Evolutionary conservation across 2,113 vertebrate genomes (phyloP).

Genomic region (Genyomyrus donnyi): DNA sequence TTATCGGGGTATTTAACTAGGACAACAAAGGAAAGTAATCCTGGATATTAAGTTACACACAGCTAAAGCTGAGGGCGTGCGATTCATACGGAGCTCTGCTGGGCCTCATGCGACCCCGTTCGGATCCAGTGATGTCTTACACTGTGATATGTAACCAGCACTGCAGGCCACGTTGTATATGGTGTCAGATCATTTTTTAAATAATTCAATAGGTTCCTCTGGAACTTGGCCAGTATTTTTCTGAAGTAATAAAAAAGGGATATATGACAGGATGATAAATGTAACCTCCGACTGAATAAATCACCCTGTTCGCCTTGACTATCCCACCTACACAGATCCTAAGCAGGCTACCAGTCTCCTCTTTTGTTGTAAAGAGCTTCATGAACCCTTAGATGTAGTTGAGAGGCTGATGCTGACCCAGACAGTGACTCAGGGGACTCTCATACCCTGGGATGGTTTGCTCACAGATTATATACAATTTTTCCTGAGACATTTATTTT

Average conservation of each 20-base stretch:
- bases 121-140: background rate
- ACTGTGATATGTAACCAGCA: background rate
- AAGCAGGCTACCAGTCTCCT: background rate
- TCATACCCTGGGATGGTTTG: background rate
- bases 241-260: background rate
- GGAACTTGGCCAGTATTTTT: background rate
- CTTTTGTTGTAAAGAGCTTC: background rate
- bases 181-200: background rate
- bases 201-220: background rate
- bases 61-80: background rate
- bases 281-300: background rate
- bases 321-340: background rate
- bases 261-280: background rate
- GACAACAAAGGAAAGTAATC: background rate
- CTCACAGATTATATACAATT: background rate
- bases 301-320: background rate
- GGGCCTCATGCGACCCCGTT: background rate
- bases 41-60: background rate
- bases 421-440: background rate
- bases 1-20: background rate
- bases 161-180: background rate
- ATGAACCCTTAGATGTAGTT: background rate
- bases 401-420: background rate
- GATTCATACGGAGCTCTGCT: background rate
- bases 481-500: background rate